Evolutionary conservation across 2,797 vertebrate genomes (phyloP), one percentile per base, ranked within the genome.

Genomic region (Limnodromus scolopaceus): DNA sequence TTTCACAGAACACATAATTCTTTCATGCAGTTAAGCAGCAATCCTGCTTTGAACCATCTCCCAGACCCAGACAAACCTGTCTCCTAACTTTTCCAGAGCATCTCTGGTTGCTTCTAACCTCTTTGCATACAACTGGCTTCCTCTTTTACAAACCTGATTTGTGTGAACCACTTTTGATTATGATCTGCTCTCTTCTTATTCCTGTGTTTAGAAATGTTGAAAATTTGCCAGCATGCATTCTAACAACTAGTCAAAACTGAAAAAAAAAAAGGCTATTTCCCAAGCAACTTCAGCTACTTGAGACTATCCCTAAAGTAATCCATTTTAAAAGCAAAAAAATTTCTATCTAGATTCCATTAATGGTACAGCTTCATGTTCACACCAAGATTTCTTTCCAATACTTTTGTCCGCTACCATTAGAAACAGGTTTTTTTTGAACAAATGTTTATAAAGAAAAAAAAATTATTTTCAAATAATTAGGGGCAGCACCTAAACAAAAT

Each of bases 351-450:
- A 80, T 11, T 49, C 51, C 17, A 70, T n/a, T 48, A 84, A 64
- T 4, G 18, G 34, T 14, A 60, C 18, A 45, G 24, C 57, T 65
- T 70, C 32, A 34, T 5, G 45, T 16, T 65, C 79, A 43, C 9
- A 84, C 11, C 22, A 55, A 60, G 65, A 75, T 12, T 25, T n/a
- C 34, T 65, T 60, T 54, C 28, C 74, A 49, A 7, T 49, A 48
- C 17, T 87, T 38, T 24, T 60, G 23, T 46, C 27, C 4, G 11
- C 23, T 72, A 51, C 14, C 48, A 39, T 36, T 45, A 60, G 41
- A 66, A 81, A 18, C 2, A 3, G 0, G 6, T 0, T 1, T 2
- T 41, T 79, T 75, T 39, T 60, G 5, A 51, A 58, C 11, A 41
- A 63, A 74, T 4, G 5, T 60, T 65, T 66, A 32, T 39, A 10